Conservation (phyloP, 2,888 invertebrate genomes). For the Apamea sordens region DNA sequence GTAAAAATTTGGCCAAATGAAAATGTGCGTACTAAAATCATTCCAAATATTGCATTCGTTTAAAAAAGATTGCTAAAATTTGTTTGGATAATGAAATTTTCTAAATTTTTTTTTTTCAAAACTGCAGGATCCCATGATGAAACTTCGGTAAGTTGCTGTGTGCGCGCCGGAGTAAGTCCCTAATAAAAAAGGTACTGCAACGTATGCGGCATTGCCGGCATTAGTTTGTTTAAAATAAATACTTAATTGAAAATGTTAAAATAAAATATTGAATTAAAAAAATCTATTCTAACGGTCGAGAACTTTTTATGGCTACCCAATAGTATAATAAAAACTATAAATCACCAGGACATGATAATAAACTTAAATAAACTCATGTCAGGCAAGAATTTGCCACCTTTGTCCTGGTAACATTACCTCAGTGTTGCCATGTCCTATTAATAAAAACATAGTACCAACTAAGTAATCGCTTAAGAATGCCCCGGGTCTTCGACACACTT, state of each 20-base stretch:
- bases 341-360: constrained; percentile 23
- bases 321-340: constrained; percentile 7
- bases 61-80: too few relatives aligned
- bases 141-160: background rate
- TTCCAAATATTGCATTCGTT: too few relatives aligned
- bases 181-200: background rate
- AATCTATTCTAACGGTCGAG: background rate
- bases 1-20: too few relatives aligned
- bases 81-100: too few relatives aligned
- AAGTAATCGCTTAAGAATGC: constrained; percentile 41
- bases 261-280: background rate
- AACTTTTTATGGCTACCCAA: constrained; percentile 10
- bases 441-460: constrained; percentile 39
- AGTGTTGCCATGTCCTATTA: constrained; percentile 45
- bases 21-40: too few relatives aligned
- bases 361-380: constrained; percentile 20
- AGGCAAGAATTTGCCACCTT: constrained; percentile 47
- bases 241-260: too few relatives aligned
- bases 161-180: background rate
- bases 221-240: background rate
- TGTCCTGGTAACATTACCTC: constrained; percentile 40
- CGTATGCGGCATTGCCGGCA: background rate
- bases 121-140: background rate
- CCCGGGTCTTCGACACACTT: constrained; percentile 27
- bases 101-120: too few relatives aligned